A percentile compares a stretch with the other conserved stretches of the same genome.
These are phyloP conservation scores for Uropetala carovei DNA, from an alignment of 2,888 invertebrate genomes.

Conservation along the genomic window DNA sequence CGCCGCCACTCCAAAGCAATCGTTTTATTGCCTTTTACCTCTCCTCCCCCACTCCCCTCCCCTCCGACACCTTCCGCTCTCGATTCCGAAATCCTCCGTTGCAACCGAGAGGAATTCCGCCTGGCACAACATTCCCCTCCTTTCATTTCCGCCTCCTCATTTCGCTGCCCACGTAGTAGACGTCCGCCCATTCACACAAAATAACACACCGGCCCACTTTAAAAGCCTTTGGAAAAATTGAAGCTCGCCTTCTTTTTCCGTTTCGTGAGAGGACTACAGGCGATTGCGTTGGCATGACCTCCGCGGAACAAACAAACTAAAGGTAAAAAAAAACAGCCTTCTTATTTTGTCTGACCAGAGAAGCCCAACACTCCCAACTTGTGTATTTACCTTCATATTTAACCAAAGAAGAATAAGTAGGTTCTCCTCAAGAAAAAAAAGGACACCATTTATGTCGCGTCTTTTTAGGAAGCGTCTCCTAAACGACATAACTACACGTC, in stretches of 20 bases:
- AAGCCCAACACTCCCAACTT: too few species aligned
- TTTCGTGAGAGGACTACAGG: not conserved
- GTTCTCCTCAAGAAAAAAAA: too few species aligned
- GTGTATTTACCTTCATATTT: too few species aligned
- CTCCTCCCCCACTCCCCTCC: not conserved
- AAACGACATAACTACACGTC: too few species aligned
- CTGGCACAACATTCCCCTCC: not conserved
- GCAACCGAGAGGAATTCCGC: not conserved
- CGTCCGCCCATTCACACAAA: slow-evolving; percentile 16
- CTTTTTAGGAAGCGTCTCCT: too few species aligned
- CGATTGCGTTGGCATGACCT: not conserved
- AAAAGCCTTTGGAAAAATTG: not conserved
- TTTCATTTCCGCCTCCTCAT: not conserved
- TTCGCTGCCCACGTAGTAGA: not conserved
- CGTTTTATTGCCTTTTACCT: not conserved
- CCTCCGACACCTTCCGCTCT: not conserved
- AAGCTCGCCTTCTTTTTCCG: not conserved
- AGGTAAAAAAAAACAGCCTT: too few species aligned
- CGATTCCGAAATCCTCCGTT: not conserved
- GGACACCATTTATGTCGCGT: too few species aligned
- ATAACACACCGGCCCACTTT: not conserved
- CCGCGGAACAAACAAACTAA: not conserved
- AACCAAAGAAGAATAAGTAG: too few species aligned
- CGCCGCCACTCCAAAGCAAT: not conserved
- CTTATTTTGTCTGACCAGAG: too few species aligned